phyloP scores from a whole-genome alignment of 2,797 vertebrate genomes.

The Euphonia xanthogaster region DNA sequence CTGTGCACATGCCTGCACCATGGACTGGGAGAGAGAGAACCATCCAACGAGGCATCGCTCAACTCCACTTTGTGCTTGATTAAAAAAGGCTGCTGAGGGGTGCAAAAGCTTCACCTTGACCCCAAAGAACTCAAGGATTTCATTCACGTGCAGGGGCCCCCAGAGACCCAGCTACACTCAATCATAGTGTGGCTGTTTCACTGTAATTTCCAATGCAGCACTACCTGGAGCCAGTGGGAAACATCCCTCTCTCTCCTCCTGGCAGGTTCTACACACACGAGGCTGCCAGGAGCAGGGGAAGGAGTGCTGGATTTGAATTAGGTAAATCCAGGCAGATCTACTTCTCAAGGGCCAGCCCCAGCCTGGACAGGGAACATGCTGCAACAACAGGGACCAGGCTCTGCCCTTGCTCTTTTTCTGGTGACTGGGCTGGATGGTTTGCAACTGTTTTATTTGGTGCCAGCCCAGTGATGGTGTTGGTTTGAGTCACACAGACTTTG shows the following conservation, averaged over 20 bases:
- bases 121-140: not conserved
- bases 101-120: not conserved
- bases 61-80: not conserved
- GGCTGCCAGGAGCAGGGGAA: not conserved
- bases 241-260: not conserved
- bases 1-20: not conserved
- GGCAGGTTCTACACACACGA: not conserved
- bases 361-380: fast-evolving
- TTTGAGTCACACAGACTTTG: not conserved
- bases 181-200: fast-evolving
- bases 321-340: not conserved
- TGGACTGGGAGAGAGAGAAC: not conserved
- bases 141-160: fast-evolving
- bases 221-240: not conserved
- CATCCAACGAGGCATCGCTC: fast-evolving
- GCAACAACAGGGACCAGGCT: not conserved
- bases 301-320: not conserved
- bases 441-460: not conserved
- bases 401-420: not conserved
- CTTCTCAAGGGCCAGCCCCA: not conserved
- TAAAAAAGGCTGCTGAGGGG: not conserved
- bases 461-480: not conserved
- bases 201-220: not conserved
- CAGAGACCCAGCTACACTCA: fast-evolving
- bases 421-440: not conserved